Conservation (phyloP, 1,140 invertebrate species). For the Psix sp. region DNA sequence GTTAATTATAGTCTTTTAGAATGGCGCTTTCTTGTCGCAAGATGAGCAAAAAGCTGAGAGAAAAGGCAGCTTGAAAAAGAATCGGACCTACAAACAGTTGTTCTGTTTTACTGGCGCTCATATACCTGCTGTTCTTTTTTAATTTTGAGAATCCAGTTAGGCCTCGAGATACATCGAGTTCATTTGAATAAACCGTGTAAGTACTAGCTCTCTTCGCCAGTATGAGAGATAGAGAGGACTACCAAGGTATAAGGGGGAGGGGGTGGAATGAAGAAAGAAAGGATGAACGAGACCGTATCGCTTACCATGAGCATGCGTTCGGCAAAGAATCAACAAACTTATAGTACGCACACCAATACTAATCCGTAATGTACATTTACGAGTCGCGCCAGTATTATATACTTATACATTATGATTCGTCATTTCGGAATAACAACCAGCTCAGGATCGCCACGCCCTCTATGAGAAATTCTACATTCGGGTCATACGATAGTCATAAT, state of each 20-base stretch:
- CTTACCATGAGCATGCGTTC: slow-evolving; percentile 66
- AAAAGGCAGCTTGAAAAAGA: slow-evolving; percentile 21
- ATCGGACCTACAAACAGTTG: slow-evolving; percentile 13
- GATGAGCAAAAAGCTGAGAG: too few relatives aligned
- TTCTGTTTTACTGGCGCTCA: slow-evolving; percentile 44
- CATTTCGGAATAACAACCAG: slow-evolving; percentile 76
- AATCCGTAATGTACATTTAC: slow-evolving; percentile 26
- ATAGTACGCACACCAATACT: slow-evolving; percentile 59
- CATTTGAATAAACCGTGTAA: slow-evolving; percentile 76
- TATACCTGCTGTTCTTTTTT: slow-evolving; percentile 66
- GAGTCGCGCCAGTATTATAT: slow-evolving; percentile 47
- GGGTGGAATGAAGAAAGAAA: slow-evolving; percentile 41
- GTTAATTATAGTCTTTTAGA: too few relatives aligned
- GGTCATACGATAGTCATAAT: slow-evolving; percentile 63
- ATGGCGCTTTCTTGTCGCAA: too few relatives aligned
- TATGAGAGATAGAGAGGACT: slow-evolving; percentile 57
- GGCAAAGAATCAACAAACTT: slow-evolving; percentile 65
- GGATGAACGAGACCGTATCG: slow-evolving; percentile 62
- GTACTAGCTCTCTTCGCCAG: slow-evolving; percentile 66
- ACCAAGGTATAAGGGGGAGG: slow-evolving; percentile 22
- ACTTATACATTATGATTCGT: slow-evolving; percentile 76
- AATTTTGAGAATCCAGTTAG: slow-evolving; percentile 75
- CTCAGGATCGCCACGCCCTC: slow-evolving; percentile 69
- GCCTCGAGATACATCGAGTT: slow-evolving; percentile 70
- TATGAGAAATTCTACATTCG: slow-evolving; percentile 72